Conservation (phyloP, 1,140 invertebrate species). For the Polyergus mexicanus region DNA sequence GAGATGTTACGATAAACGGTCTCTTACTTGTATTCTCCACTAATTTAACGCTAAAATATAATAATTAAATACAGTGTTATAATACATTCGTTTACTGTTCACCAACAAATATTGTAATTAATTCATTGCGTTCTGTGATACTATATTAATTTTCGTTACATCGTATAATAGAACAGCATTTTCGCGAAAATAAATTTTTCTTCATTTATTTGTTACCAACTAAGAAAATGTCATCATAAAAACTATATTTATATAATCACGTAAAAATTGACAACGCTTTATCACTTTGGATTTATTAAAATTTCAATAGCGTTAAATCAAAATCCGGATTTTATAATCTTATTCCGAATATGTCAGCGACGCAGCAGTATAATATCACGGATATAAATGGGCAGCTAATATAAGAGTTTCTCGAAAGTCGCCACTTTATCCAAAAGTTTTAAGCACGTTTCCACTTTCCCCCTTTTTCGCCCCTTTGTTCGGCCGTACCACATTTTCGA, state of each 20-base stretch:
- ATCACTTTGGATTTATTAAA: background rate
- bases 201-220: background rate
- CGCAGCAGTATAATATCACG: background rate
- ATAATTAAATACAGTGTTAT: slow-evolving; percentile 25
- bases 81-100: background rate
- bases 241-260: no score
- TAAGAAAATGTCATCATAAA: background rate
- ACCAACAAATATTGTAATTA: slow-evolving; percentile 23
- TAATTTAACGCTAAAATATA: slow-evolving; percentile 17
- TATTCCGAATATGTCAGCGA: background rate
- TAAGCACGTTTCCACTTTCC: slow-evolving; percentile 29
- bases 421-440: slow-evolving; percentile 42
- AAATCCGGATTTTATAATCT: background rate
- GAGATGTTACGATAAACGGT: background rate
- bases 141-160: slow-evolving; percentile 6
- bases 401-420: slow-evolving; percentile 21
- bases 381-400: slow-evolving; percentile 13
- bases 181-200: background rate
- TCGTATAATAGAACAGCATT: background rate
- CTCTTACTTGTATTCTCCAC: background rate
- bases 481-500: slow-evolving; percentile 35
- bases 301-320: background rate
- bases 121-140: background rate
- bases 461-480: slow-evolving; percentile 14
- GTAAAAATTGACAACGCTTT: background rate